Base-by-base conservation (phyloP, 1,140 invertebrate genomes). In the Lycorma delicatula region DNA sequence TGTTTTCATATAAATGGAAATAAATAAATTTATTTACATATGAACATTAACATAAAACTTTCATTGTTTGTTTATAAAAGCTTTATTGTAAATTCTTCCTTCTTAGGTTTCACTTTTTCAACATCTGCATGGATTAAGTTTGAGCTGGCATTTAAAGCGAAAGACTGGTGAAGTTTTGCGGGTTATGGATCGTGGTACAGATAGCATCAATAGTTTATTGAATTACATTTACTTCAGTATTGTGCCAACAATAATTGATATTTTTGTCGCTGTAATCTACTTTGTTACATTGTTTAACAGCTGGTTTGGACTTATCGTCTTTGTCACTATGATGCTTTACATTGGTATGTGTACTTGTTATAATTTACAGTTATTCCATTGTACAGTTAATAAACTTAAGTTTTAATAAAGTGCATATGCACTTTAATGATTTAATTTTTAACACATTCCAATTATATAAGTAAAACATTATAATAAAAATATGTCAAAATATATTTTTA, bases 151-250 rank as follows among this genome's bases (percentile, higher is more conserved):
- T 75, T 72, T 98, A 26, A 79, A 81, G 7, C 77, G 93, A 25
- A 97, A 98, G 78, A 97, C 94, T 1, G 95, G 95, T 13, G 93
- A 97, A 79, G 93, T 98, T 13, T 73, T 97, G 0, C 75, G 91
- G 54, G 82, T 97, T 0, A 94, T 98, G 87, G 94, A 97, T 74
- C 79, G 94, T 61, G 95, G 95, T 46, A 97, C 93, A 3, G 91
- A 91, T 62, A 94, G 91, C 16, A 93, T 97, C 60, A 93, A 95
- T 71, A 93, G 88, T 72, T 75, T 98, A 6, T 79, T 98, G 0
- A 92, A 86, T 68, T 96, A 89, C 64, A 87, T 93, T 66, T 70
- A 91, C 11, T 93, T 92, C 68, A 87, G 83, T 2, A 96, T 98
- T 62, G 68, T 87, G 0, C 95, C 96, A 4, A 97, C 94, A 0